Evolutionary conservation across 2,888 invertebrate genomes (phyloP).

Genomic region (Saturnia pavonia): DNA sequence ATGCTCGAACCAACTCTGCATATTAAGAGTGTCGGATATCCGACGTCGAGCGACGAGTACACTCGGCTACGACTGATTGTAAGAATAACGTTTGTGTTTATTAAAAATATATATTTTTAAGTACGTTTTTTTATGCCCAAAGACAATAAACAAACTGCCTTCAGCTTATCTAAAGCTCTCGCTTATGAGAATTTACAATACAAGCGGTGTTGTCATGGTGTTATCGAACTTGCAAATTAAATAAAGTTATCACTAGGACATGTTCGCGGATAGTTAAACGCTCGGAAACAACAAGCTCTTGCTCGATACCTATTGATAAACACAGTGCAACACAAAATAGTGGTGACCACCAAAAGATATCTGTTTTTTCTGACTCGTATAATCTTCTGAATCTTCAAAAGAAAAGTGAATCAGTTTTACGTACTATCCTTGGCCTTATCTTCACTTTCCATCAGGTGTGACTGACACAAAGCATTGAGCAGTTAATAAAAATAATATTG

Average conservation of each 20-base stretch:
- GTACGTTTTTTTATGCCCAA: neutral
- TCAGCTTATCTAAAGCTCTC: neutral
- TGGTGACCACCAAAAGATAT: no score
- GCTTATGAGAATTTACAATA: neutral
- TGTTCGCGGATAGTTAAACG: neutral
- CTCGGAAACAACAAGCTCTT: neutral
- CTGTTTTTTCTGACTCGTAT: no score
- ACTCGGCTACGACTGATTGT: slow-evolving; percentile 36
- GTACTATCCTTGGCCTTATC: no score
- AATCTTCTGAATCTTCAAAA: no score
- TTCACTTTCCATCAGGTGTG: no score
- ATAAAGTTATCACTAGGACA: neutral
- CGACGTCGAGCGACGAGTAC: slow-evolving; percentile 66
- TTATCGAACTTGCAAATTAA: neutral
- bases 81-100: neutral
- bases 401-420: no score
- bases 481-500: no score
- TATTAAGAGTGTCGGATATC: slow-evolving; percentile 78
- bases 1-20: slow-evolving; percentile 56
- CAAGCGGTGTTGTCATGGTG: neutral
- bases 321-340: no score
- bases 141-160: neutral
- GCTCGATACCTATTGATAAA: no score
- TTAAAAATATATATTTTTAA: neutral
- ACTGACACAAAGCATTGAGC: no score